Conservation (phyloP, 92 coral and sea anemone genomes). For the Porites cylindrica region DNA sequence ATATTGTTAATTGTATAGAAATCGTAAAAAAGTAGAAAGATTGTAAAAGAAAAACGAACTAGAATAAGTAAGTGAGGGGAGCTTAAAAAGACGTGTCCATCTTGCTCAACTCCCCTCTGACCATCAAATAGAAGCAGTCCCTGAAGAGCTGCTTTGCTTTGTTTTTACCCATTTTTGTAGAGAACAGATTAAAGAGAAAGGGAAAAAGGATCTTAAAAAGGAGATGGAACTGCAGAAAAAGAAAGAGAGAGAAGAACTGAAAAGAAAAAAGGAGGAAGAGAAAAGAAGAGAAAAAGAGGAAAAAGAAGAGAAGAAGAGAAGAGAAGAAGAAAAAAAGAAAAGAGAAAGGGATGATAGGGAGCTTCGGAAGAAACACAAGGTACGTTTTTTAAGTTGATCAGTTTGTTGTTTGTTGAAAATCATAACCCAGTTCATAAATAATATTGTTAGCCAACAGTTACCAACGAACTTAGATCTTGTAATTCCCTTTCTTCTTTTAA, state of each 20-base stretch:
- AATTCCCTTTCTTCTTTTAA: too few relatives aligned
- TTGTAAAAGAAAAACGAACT: too few relatives aligned
- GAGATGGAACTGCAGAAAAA: slow-evolving; percentile 72
- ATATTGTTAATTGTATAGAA: too few relatives aligned
- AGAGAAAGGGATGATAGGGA: slow-evolving; percentile 66
- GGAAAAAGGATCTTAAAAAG: slow-evolving; percentile 36
- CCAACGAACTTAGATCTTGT: too few relatives aligned
- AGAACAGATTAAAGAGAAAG: slow-evolving; percentile 17
- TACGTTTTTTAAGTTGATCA: not conserved
- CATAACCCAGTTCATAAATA: not conserved
- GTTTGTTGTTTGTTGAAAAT: too few relatives aligned
- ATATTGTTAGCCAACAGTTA: too few relatives aligned
- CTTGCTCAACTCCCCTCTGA: too few relatives aligned
- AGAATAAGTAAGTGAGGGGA: too few relatives aligned
- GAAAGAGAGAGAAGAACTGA: slow-evolving; percentile 74
- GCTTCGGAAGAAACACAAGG: slow-evolving; percentile 68
- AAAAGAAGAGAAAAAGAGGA: slow-evolving; percentile 69
- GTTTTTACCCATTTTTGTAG: not conserved
- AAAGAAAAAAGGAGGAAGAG: slow-evolving; percentile 71
- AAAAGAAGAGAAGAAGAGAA: slow-evolving; percentile 68
- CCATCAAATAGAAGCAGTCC: too few relatives aligned
- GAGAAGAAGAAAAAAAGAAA: slow-evolving; percentile 73
- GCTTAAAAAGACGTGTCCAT: too few relatives aligned
- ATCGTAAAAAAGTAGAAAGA: too few relatives aligned
- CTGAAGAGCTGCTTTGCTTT: too few relatives aligned